Base-by-base conservation (phyloP, 2,888 invertebrate genomes). In the Diloba caeruleocephala region DNA sequence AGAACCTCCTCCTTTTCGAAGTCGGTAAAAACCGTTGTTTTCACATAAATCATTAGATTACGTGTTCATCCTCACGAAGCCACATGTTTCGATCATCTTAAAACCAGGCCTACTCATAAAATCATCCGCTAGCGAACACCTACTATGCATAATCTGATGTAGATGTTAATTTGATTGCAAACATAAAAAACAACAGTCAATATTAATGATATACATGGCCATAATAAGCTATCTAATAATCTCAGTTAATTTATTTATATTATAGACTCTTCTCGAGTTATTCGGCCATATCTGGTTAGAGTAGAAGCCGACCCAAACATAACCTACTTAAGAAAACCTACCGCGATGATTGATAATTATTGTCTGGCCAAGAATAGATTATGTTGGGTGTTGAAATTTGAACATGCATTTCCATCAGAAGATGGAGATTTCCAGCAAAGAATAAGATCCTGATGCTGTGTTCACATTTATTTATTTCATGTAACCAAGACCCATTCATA, bases 141-240 rank as follows among this genome's bases (percentile, higher is more conserved):
- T 21, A 43, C 41, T 57, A 34, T 52, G 46, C 36, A 46, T 38
- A 43, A 46, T 59, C 52, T 10, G 51, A 65, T 57, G 46, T 42
- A 37, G 49, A 31, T 33, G 31, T 37, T 29, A 49, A 51, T 58
- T 70, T 64, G 14, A 64, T 61, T 60, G 57, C 38, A n/a, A 46
- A 41, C 54, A 57, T 70, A 57, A 67, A 63, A 50, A 57, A 46
- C 17, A 32, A n/a, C n/a, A 14, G 19, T 21, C 23, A 39, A 26
- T 50, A 49, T 53, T 33, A 56, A 58, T 57, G 23, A 50, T 25
- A 25, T 26, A 49, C 32, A 46, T 38, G 12, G 10, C 36, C 33
- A 1, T 43, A 42, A 28, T 45, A 34, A 42, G 36, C 34, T 3
- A 13, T 14, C 12, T 36, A 21, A 34, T 39, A 28, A 36, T 39